Evolutionary conservation across 2,888 invertebrate species (phyloP), one percentile per base, ranked within the genome.

Genomic region (Tetanocera ferruginea): DNA sequence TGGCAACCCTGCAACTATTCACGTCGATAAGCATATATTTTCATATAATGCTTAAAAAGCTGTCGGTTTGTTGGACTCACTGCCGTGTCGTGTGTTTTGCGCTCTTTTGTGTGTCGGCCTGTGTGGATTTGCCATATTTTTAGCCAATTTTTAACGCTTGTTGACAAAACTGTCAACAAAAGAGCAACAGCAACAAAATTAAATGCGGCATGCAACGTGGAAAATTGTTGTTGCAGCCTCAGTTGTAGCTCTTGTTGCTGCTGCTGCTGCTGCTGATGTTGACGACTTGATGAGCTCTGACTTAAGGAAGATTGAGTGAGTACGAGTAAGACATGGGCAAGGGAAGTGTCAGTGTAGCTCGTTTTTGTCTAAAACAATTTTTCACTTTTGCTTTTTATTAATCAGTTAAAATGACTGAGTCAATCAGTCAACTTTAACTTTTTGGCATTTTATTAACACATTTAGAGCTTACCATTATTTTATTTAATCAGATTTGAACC

Each of bases 91-190:
- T 72, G 43, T 52, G 43, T 43, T 43, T 43, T 43, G 11, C 43
- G 62, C 23, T 60, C 23, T 19, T 52, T 76, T 25, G 34, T 55
- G 51, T 55, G 37, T 52, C 23, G 11, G 19, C 23, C 49, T 57
- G 64, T 69, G 69, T 23, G 25, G n/a, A 55, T n/a, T 49, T 64
- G 75, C 19, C 52, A 66, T 75, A 75, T 64, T 75, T 88, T 88
- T 88, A 88, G 89, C 88, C 87, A 88, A 88, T 88, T 88, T 88
- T 88, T 87, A 88, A 88, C 88, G 88, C 88, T 88, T 89, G 89
- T 89, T 89, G 89, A 89, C 88, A 88, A 88, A 88, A 88, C 88
- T 88, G 88, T 88, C 89, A 89, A 88, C 88, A 88, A 87, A 83
- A 84, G 84, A 85, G 85, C 85, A 85, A 85, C 78, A 69, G 79